These are phyloP conservation scores for Scyliorhinus canicula DNA, from an alignment of 2,797 vertebrate genomes.

Conservation along the genomic window DNA sequence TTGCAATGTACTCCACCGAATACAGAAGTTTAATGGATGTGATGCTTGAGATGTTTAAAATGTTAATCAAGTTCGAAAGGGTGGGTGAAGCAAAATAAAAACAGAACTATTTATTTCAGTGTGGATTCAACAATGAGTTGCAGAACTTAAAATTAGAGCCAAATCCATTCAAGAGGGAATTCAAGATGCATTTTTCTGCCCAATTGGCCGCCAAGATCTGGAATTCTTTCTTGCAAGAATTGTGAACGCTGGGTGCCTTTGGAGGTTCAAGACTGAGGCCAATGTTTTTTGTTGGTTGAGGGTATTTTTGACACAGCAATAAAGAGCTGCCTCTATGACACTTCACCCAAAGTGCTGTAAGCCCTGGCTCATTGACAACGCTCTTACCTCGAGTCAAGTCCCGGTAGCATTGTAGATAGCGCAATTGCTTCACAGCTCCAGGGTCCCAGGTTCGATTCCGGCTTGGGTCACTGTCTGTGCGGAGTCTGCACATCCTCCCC, in stretches of 20 bases:
- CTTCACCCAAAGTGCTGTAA: neutral
- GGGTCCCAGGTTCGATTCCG: no score
- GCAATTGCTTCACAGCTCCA: no score
- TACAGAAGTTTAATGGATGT: neutral
- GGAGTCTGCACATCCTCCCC: no score
- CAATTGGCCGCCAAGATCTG: neutral
- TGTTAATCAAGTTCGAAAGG: neutral
- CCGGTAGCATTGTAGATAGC: no score
- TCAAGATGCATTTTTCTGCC: neutral
- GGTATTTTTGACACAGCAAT: neutral
- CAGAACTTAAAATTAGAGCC: neutral
- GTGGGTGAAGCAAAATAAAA: no score
- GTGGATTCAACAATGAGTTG: neutral
- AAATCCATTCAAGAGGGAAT: neutral
- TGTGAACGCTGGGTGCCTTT: neutral
- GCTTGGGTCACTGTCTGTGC: no score
- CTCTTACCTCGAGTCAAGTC: neutral
- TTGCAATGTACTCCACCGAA: neutral
- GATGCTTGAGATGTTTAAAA: neutral
- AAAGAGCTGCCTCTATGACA: neutral
- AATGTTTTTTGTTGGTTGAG: neutral
- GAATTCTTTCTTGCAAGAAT: neutral
- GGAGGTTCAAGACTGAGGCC: neutral
- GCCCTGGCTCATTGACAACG: neutral
- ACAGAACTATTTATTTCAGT: neutral